Evolutionary conservation across 1,140 invertebrate species (phyloP), one percentile per base, ranked within the genome.

Genomic region (Solenopsis invicta): DNA sequence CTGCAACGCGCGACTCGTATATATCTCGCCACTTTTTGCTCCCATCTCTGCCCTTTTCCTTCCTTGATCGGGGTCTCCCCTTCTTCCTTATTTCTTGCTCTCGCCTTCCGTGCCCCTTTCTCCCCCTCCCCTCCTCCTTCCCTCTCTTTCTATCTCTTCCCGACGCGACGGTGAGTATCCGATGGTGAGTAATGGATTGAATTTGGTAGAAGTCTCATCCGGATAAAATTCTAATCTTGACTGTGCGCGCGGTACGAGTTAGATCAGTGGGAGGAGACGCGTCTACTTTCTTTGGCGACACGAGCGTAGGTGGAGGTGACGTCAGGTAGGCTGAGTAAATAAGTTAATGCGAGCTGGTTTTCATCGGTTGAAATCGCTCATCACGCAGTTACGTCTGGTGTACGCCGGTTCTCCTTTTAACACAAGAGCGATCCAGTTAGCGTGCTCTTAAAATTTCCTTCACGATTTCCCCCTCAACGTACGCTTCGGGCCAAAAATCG

Each of bases 181-280:
- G 54, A 84, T 84, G 29, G 80, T 84, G 80, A 84, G 80, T 84
- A 84, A 84, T 84, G 80, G 69, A 84, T 84, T 84, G 80, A 82
- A 82, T 82, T 72, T 72, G 29, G 41, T 75, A 48, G 24, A 50
- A 84, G 80, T 84, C 54, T 84, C 69, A 84, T 84, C 72, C 80
- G 69, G 69, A 84, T 84, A 75, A 75, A 84, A 74, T 75, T 84
- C 69, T 84, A 54, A 84, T 84, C 67, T 29, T 41, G 69, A 29
- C 67, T 61, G 54, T 48, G 54, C 45, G 54, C 45, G 37, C 37
- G 37, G 52, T 29, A 24, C 64, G 50, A 21, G 21, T 69, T 69
- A 69, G 66, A 69, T 24, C 13, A 48, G 41, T 18, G 80, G 24
- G 1, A 34, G 41, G 54, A 62, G 64, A 74, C 41, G 69, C 69